Evolutionary conservation across 1,140 invertebrate species (phyloP), one percentile per base, ranked within the genome.

Genomic region (Papilio polytes): DNA sequence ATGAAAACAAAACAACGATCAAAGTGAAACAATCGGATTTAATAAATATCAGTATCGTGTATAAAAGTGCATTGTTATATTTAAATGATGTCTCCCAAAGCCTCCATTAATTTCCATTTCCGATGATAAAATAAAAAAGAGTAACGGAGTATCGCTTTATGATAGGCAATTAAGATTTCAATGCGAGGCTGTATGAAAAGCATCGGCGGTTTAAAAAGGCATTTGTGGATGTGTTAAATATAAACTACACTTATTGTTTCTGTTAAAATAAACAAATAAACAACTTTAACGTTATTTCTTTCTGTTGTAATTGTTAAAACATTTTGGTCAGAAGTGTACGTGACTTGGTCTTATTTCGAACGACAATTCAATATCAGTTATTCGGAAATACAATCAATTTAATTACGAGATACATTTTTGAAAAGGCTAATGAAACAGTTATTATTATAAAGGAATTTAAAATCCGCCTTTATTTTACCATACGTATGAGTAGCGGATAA

Each of bases 111-210:
- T 66, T 66, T 26, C 13, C 63, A 51, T 53, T 12, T 46, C 22
- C 20, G 18, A 26, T 74, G 74, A 53, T 36, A 53, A 31, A 77
- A 59, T 77, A 77, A 77, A 77, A 77, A 77, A 53, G 56, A 41
- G 18, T 76, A 53, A 1, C 44, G 74, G n/a, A 76, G 44, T 12
- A 44, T 56, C 74, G 51, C 74, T 77, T 36, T 59, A 77, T 31
- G 31, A 56, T 59, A 77, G 48, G 48, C 74, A 77, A 77, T 77
- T 77, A 59, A 36, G 51, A 77, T 59, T 53, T 56, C 44, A 53
- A 51, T 51, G 74, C 10, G 63, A 26, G 8, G 3, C 7, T 36
- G 63, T 66, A 66, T 66, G 51, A 77, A 77, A 53, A 59, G 18
- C 8, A 56, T 59, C 31, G 20, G 44, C 48, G 44, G 63, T 26